Conservation (phyloP, 2,888 invertebrate species). For the Rhopalosiphum nymphaeae region DNA sequence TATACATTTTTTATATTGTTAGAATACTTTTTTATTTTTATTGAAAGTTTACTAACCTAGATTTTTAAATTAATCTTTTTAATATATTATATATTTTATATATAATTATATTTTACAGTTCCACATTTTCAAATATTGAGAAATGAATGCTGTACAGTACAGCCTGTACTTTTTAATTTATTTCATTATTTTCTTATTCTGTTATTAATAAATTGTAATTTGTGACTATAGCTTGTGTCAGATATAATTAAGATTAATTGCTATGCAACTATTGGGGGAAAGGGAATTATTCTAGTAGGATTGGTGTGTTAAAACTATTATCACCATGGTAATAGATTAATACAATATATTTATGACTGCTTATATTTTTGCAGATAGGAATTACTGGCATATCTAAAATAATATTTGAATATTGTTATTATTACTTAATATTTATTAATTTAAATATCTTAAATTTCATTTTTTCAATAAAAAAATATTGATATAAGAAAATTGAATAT, state of each 20-base stretch:
- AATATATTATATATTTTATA: background rate
- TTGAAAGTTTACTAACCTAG: background rate
- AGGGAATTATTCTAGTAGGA: too few relatives aligned
- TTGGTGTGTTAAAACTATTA: background rate
- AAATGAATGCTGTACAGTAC: background rate
- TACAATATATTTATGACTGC: background rate
- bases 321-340: background rate
- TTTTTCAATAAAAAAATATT: background rate
- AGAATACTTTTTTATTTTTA: background rate
- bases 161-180: background rate
- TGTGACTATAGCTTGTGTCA: background rate
- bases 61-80: background rate
- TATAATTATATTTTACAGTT: background rate
- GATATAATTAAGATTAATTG: background rate
- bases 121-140: background rate
- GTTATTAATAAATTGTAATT: slow-evolving; percentile 1
- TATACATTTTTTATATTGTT: background rate
- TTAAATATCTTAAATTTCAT: background rate
- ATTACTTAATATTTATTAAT: background rate
- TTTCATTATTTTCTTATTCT: background rate
- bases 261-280: background rate
- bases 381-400: background rate
- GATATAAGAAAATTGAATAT: background rate
- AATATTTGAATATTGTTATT: background rate
- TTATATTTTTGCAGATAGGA: background rate